A percentile compares a stretch with the other conserved stretches of the same genome.
phyloP scores from a whole-genome alignment of 2,888 invertebrate species.

The Ptilodon capucinus region DNA sequence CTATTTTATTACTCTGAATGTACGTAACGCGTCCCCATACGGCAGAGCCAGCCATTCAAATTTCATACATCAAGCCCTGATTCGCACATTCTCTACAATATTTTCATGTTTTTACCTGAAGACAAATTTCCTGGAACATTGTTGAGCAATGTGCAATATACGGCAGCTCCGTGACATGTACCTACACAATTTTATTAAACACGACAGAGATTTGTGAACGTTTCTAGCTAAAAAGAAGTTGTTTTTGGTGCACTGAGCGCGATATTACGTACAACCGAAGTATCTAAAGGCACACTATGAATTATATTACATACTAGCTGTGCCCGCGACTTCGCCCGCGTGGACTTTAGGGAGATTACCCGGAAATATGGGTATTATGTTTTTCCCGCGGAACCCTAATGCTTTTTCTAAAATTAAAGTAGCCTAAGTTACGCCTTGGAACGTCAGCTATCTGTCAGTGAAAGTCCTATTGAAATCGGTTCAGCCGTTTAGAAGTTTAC shows the following conservation, averaged over 20 bases:
- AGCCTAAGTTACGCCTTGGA: too few relatives aligned
- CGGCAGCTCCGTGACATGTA: conserved; percentile 31
- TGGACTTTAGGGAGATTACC: too few relatives aligned
- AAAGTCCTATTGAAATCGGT: too few relatives aligned
- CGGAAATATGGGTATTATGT: too few relatives aligned
- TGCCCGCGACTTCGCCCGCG: too few relatives aligned
- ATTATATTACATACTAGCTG: too few relatives aligned
- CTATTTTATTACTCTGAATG: conserved; percentile 5
- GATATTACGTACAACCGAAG: too few relatives aligned
- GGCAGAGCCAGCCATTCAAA: conserved; percentile 39
- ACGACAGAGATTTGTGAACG: conserved; percentile 30
- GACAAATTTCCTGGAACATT: conserved; percentile 35
- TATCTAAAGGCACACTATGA: too few relatives aligned
- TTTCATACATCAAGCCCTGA: conserved; percentile 41
- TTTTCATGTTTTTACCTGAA: conserved; percentile 33
- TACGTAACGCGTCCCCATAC: conserved; percentile 12
- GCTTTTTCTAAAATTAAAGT: too few relatives aligned
- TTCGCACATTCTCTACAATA: conserved; percentile 33
- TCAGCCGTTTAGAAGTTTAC: too few relatives aligned
- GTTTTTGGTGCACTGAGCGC: background rate
- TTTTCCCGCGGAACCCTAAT: too few relatives aligned
- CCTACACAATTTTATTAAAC: conserved; percentile 36
- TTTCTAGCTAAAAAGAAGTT: conserved; percentile 4
- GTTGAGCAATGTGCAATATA: conserved; percentile 29
- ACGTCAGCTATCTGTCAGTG: too few relatives aligned